These are phyloP conservation scores for Himalopsyche japonica DNA, from an alignment of 2,888 invertebrate genomes.

Conservation along the genomic window DNA sequence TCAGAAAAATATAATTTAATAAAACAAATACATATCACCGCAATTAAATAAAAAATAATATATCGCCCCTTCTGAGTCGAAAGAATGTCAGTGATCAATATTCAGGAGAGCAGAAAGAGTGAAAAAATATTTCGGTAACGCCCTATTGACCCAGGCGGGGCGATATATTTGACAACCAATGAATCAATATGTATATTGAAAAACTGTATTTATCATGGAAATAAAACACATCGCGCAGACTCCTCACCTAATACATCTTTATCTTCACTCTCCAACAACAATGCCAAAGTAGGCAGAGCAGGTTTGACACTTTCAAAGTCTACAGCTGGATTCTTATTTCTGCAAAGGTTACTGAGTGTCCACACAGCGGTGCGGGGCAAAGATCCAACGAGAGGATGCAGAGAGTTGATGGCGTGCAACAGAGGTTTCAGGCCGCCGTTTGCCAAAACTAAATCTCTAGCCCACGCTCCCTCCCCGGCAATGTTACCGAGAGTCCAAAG, in stretches of 20 bases:
- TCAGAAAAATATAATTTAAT: no score
- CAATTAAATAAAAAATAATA: no score
- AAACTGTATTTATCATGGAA: no score
- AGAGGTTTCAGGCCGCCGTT: constrained; percentile 75
- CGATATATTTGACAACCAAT: no score
- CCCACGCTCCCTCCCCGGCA: constrained; percentile 82
- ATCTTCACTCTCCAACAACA: constrained; percentile 72
- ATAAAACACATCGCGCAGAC: no score
- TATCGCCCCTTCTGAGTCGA: no score
- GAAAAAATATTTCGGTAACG: no score
- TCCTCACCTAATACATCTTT: constrained; percentile 72
- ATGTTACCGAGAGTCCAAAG: constrained; percentile 98
- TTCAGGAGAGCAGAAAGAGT: no score
- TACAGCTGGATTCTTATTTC: constrained; percentile 92
- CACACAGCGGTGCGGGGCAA: constrained; percentile 87
- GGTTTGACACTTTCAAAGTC: constrained; percentile 74
- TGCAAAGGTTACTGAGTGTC: constrained; percentile 92
- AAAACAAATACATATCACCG: no score
- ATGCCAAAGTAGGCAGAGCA: constrained; percentile 75
- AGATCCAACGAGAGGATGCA: constrained; percentile 51
- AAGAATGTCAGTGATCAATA: no score
- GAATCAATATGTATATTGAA: no score
- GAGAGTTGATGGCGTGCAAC: constrained; percentile 61
- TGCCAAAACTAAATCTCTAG: constrained; percentile 80
- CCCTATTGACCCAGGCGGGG: no score